Evolutionary conservation across 2,797 vertebrate species (phyloP), one percentile per base, ranked within the genome.

Genomic region (Selene dorsalis): DNA sequence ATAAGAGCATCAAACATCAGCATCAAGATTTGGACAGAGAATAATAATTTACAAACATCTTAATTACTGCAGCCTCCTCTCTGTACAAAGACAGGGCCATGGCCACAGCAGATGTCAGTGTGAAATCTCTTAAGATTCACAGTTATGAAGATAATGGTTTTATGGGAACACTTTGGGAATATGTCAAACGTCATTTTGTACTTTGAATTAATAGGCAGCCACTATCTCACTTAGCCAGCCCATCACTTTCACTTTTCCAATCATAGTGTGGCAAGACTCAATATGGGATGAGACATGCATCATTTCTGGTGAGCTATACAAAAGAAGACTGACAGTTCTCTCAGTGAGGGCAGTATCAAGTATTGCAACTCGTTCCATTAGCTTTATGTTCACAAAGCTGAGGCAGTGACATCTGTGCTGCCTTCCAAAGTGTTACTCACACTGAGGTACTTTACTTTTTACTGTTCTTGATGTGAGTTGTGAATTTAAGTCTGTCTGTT

Each of bases 261-360:
- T 84, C 67, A 69, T n/a, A 84, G 82, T 65, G 69, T 80, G 73
- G 61, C 63, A 61, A 71, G 56, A 77, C 67, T 75, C 26, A 72
- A 70, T 86, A 85, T 77, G 55, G 80, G 84, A 89, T 80, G 81
- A 84, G 73, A 71, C 84, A 65, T 26, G 65, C 74, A 75, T 83
- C 66, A 47, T 47, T 73, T 85, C 69, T 69, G 30, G 32, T 43
- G 6, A 0, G 39, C 67, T 59, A 24, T 56, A 71, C 80, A 82
- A 71, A n/a, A 56, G 50, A 45, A 71, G 78, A 69, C 12, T 77
- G 79, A 67, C 79, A 69, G 82, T 45, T 71, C 26, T 68, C 76
- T 73, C 41, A 50, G 56, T 10, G n/a, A 68, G 45, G 61, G 39
- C 50, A 30, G 30, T 30, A 30, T 65, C 73, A 79, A 63, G 39